These are phyloP conservation scores for Aricia artaxerxes DNA, from an alignment of 2,888 invertebrate species.

Conservation along the genomic window DNA sequence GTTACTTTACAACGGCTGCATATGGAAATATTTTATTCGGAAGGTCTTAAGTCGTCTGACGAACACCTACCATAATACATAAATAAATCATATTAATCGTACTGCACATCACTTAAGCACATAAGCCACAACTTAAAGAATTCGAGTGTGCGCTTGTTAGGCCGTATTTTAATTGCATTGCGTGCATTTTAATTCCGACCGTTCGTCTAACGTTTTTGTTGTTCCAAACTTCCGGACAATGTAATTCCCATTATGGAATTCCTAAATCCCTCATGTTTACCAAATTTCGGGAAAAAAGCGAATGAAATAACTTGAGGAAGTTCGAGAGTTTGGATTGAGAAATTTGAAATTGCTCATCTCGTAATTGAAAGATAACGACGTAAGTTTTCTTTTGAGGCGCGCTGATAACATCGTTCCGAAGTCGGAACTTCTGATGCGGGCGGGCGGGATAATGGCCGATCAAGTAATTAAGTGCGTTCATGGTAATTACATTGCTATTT, in stretches of 20 bases:
- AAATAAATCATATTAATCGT: no score
- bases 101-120: neutral
- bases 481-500: neutral
- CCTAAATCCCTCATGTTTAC: conserved; percentile 13
- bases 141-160: neutral
- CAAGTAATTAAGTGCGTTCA: neutral
- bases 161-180: neutral
- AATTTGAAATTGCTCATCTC: conserved; percentile 25
- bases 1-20: no score
- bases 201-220: neutral
- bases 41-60: no score
- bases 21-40: no score
- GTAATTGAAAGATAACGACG: conserved; percentile 29
- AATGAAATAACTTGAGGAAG: conserved; percentile 22
- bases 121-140: neutral
- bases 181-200: neutral
- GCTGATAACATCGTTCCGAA: neutral
- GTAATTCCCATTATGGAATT: conserved; percentile 8
- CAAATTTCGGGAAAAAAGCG: neutral
- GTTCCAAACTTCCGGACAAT: conserved; percentile 3
- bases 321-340: conserved; percentile 6
- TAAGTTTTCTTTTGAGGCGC: conserved; percentile 23
- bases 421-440: conserved; percentile 8
- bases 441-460: neutral
- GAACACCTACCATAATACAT: no score